Percentiles rank a stretch among this genome's conserved stretches.
Conservation (phyloP, 2,113 vertebrate genomes). For the Mustela nigripes region DNA sequence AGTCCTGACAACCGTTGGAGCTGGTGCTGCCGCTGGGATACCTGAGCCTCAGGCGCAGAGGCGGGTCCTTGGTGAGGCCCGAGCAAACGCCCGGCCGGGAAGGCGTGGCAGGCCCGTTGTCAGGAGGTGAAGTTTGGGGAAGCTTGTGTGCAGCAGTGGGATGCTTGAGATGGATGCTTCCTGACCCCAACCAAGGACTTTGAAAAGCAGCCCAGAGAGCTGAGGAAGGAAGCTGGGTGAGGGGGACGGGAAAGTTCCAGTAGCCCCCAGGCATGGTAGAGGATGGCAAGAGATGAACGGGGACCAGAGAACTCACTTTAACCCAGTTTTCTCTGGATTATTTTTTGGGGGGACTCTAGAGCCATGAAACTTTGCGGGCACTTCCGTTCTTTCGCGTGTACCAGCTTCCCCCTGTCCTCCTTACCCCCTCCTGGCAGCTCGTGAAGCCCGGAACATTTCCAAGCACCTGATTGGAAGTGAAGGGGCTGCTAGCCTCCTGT, state of each 20-base stretch:
- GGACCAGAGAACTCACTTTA: not conserved
- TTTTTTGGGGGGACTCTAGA: not conserved
- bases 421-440: not conserved
- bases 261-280: not conserved
- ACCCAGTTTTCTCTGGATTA: not conserved
- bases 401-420: not conserved
- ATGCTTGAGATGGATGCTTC: not conserved
- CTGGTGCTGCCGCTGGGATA: not conserved
- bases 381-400: not conserved
- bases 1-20: not conserved
- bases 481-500: constrained; percentile 72
- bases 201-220: not conserved
- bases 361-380: constrained; percentile 12
- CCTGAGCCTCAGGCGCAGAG: not conserved
- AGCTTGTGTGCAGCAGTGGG: not conserved
- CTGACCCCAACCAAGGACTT: not conserved
- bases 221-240: not conserved
- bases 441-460: constrained; percentile 52
- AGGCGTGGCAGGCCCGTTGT: not conserved
- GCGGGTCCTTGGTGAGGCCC: not conserved
- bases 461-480: constrained; percentile 80
- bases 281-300: not conserved
- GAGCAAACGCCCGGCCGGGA: not conserved
- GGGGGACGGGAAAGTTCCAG: not conserved
- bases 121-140: not conserved